Conservation (phyloP, 2,797 vertebrate genomes). For the Periparus ater region DNA sequence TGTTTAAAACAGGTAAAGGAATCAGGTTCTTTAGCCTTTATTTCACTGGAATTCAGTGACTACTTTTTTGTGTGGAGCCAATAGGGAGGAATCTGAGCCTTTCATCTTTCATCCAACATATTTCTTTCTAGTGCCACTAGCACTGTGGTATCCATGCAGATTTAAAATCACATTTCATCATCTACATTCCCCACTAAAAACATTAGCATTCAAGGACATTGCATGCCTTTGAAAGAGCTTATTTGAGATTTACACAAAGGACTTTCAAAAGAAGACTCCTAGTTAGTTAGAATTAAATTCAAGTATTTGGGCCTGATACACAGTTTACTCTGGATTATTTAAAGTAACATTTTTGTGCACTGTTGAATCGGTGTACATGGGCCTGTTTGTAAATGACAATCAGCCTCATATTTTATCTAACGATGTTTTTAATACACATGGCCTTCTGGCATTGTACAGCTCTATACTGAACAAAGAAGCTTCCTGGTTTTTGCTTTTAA, state of each 20-base stretch:
- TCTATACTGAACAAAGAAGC: neutral
- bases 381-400: neutral
- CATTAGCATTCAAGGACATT: neutral
- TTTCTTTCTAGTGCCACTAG: neutral
- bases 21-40: neutral
- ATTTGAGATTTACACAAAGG: neutral
- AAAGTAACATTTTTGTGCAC: neutral
- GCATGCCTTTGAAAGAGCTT: neutral
- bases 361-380: neutral
- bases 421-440: neutral
- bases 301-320: neutral
- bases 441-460: neutral
- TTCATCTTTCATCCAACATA: neutral
- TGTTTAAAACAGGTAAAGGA: neutral
- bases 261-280: neutral
- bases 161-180: neutral
- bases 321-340: neutral
- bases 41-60: neutral
- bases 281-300: neutral
- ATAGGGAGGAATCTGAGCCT: neutral
- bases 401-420: neutral
- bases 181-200: neutral
- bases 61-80: neutral
- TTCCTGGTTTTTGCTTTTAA: neutral
- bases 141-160: neutral